Base-by-base conservation (phyloP, 2,797 vertebrate species). In the Petrocephalus sullivani region DNA sequence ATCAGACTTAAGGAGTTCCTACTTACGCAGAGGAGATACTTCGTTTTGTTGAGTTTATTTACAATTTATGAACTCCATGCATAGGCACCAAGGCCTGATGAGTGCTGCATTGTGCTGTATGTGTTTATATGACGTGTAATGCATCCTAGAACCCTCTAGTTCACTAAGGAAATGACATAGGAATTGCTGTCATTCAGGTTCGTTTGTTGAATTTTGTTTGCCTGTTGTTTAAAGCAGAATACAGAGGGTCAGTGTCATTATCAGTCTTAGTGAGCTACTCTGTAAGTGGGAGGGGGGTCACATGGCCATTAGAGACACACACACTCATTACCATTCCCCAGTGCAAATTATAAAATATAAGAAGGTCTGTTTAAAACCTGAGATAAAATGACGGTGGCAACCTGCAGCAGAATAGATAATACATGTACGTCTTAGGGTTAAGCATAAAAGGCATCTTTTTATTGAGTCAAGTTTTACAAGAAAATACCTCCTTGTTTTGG, bases 371-470 rank as follows among this genome's bases (percentile, higher is more conserved):
- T 83, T 90, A 90, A 88, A 89, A 88, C 88, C 92, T 92, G 92
- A 91, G 90, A 93, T 89, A 46, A 49, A 95, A 94, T 92, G 93
- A 95, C 94, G 94, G 93, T 60, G 14, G 57, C 37, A 87, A 88
- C 67, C 84, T 51, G 64, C 92, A 89, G 88, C 91, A 90, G 91
- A 90, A 89, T 87, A 93, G 94, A 92, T 8, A 28, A 92, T 88
- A 89, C 92, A 91, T 92, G 89, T 81, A 85, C 92, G 90, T 90
- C 60, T 89, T 94, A 93, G 89, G 89, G 91, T 57, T 28, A 61
- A 33, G 21, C 10, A 57, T 57, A 21, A 84, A 16, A 88, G 57
- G 21, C 21, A 53, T n/a, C 51, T 14, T 83, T 64, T 14, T 84
- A 41, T 82, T 28, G 10, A 33, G 56, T 54, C 46, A 58, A 84